Conservation (phyloP, 2,888 invertebrate species). For the Oxyteleia sp. region DNA sequence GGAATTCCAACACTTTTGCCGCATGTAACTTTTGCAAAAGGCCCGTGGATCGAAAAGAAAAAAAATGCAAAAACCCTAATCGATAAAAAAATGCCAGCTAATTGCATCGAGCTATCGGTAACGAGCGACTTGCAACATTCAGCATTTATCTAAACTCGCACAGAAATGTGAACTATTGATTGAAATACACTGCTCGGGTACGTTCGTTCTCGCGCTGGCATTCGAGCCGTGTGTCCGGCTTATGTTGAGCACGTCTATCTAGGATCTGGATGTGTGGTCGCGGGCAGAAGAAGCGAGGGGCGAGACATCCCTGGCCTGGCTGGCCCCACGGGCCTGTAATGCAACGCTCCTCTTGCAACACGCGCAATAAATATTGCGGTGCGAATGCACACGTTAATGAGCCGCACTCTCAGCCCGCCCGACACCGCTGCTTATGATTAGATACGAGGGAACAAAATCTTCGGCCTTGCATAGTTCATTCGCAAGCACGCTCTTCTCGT, state of each 20-base stretch:
- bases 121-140: slow-evolving; percentile 21
- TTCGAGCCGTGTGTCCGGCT: slow-evolving; percentile 66
- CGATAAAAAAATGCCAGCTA: slow-evolving; percentile 18
- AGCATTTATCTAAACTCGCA: slow-evolving; percentile 31
- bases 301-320: slow-evolving; percentile 44
- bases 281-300: slow-evolving; percentile 72
- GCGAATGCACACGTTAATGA: slow-evolving; percentile 87
- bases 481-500: slow-evolving; percentile 4
- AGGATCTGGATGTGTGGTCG: slow-evolving; percentile 82
- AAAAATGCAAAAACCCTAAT: not conserved
- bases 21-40: too few relatives aligned
- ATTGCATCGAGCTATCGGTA: slow-evolving; percentile 16
- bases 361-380: slow-evolving; percentile 83
- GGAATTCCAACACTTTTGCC: too few relatives aligned
- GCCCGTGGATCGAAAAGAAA: too few relatives aligned
- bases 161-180: slow-evolving; percentile 35
- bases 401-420: slow-evolving; percentile 71
- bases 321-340: slow-evolving; percentile 27
- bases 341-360: slow-evolving; percentile 68
- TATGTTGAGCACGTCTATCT: slow-evolving; percentile 79
- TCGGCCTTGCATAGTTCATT: slow-evolving; percentile 17
- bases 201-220: slow-evolving; percentile 19
- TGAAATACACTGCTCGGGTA: slow-evolving; percentile 20
- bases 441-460: slow-evolving; percentile 73
- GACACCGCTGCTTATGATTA: slow-evolving; percentile 78